Evolutionary conservation across 1,140 invertebrate species (phyloP), one percentile per base, ranked within the genome.

Genomic region (Formica exsecta): DNA sequence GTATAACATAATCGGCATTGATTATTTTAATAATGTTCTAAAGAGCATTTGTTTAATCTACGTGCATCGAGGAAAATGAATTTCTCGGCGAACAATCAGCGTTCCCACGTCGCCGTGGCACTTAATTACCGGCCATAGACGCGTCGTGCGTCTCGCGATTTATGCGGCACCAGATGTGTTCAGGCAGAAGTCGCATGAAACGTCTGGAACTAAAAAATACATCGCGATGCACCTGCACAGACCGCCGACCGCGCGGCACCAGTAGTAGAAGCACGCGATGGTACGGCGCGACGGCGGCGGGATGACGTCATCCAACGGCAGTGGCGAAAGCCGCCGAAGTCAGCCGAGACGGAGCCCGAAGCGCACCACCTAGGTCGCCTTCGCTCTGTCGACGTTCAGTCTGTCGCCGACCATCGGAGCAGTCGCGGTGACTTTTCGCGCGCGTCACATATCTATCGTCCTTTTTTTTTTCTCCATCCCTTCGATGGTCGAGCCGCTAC

Each of bases 251-350:
- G 91, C 91, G 89, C 92, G 89, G 91, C 92, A 90, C 86, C 91
- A 93, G 94, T 95, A 94, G 94, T 95, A 94, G 90, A 90, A 89
- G 87, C 93, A 93, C 93, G 94, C 93, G 93, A 95, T 95, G 92
- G 93, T 94, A 94, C 94, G 93, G 92, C 38, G 54, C 54, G 66
- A 19, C 94, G 91, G 38, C 25, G 57, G 25, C 92, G 90, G 68
- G 71, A 89, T 90, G 89, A 90, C 89, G 89, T 90, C 89, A 90
- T 36, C 19, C 65, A 32, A 32, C 64, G 59, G 61, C 86, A 73
- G n/a, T 19, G 66, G 29, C 91, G 92, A 89, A 48, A 44, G 32
- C n/a, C 44, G 19, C 74, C 89, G 89, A 75, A 48, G 59, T 36
- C 29, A 16, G 22, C 29, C 62, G 66, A 88, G 87, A 89, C 80